Conservation (phyloP, 1,140 invertebrate genomes). For the Zelostemma sp. region DNA sequence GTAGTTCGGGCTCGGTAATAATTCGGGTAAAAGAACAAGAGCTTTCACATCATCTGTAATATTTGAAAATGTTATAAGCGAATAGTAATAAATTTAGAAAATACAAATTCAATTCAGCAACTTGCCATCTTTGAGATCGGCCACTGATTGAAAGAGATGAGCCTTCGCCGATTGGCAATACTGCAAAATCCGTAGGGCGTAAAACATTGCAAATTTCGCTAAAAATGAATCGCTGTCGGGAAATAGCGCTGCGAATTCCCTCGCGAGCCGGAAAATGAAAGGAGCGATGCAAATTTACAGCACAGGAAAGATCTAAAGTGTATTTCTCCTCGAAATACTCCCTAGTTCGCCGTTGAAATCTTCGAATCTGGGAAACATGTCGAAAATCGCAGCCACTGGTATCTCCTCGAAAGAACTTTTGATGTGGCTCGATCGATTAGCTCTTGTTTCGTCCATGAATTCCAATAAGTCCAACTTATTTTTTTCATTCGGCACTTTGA, state of each 20-base stretch:
- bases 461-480: no score
- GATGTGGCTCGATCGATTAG: no score
- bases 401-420: no score
- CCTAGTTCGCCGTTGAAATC: no score
- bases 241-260: not conserved
- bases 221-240: conserved; percentile 15
- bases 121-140: conserved; percentile 19
- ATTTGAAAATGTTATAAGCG: not conserved
- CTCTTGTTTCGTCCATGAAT: no score
- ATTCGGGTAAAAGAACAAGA: conserved; percentile 25
- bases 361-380: no score
- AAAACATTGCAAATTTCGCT: conserved; percentile 8
- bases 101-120: not conserved
- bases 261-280: no score
- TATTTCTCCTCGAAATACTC: no score
- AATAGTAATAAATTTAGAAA: not conserved
- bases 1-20: conserved; percentile 33
- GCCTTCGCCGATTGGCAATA: conserved; percentile 19
- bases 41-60: conserved; percentile 34
- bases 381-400: no score
- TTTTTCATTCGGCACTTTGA: no score
- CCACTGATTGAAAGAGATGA: conserved; percentile 11
- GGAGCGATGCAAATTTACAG: no score
- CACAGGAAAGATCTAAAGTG: no score
- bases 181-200: conserved; percentile 20